Conservation (phyloP, 1,140 invertebrate genomes). For the Littorina saxatilis region DNA sequence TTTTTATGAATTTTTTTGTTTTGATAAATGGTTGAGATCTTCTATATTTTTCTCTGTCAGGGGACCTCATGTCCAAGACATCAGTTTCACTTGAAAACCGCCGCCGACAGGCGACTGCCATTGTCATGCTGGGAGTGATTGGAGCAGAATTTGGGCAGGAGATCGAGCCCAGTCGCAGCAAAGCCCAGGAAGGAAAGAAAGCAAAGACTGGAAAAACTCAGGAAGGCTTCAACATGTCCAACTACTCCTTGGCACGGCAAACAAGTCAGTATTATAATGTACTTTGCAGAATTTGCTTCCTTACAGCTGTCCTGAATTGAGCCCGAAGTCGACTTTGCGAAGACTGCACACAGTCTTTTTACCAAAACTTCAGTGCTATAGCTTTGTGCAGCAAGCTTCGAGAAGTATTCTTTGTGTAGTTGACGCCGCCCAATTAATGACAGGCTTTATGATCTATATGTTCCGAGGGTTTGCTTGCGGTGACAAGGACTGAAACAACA, state of each 20-base stretch:
- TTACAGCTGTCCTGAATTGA: conserved; percentile 11
- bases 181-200: conserved; percentile 60
- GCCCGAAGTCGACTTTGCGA: too few relatives aligned
- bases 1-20: too few relatives aligned
- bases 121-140: conserved; percentile 97
- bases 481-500: too few relatives aligned
- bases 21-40: too few relatives aligned
- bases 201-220: conserved; percentile 54
- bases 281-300: not conserved
- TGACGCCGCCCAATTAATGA: too few relatives aligned
- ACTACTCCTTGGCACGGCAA: conserved; percentile 91
- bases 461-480: too few relatives aligned
- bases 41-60: too few relatives aligned
- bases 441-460: not conserved
- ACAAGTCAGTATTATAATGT: conserved; percentile 86
- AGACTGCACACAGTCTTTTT: too few relatives aligned
- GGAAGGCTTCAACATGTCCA: conserved; percentile 93
- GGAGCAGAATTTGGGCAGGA: conserved; percentile 98
- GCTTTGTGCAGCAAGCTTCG: too few relatives aligned
- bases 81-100: conserved; percentile 82
- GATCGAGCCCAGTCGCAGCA: conserved; percentile 71
- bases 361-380: too few relatives aligned
- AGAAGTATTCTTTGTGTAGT: too few relatives aligned
- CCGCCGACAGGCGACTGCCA: conserved; percentile 96
- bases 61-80: conserved; percentile 62